These are phyloP conservation scores for Myotis davidii DNA, from an alignment of 2,113 vertebrate species.

Conservation along the genomic window DNA sequence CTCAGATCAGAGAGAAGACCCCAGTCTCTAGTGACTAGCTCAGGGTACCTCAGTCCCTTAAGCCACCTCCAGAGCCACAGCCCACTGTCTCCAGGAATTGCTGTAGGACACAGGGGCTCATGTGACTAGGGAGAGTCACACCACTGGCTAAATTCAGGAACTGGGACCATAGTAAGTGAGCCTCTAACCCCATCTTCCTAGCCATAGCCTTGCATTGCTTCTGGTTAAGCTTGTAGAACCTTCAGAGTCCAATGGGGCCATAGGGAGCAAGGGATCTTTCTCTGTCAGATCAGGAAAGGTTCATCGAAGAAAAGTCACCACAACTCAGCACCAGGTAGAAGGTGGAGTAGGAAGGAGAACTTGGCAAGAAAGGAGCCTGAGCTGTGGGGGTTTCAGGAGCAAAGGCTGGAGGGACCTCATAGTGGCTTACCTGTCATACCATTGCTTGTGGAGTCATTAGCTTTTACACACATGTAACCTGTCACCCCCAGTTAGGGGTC, in stretches of 20 bases:
- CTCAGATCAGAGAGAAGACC: background rate
- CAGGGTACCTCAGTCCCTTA: background rate
- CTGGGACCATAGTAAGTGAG: rapidly evolving
- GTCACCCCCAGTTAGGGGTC: background rate
- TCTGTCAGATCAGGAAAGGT: background rate
- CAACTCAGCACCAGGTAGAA: background rate
- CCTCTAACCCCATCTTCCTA: background rate
- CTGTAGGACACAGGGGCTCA: background rate
- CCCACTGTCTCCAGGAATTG: background rate
- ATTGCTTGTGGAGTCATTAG: background rate
- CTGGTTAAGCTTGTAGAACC: background rate
- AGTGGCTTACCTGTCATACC: background rate
- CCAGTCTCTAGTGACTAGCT: background rate
- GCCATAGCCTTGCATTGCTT: too few species aligned
- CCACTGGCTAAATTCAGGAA: background rate
- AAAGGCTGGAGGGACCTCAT: background rate
- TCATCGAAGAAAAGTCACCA: background rate
- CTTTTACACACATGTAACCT: background rate
- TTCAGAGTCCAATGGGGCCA: background rate
- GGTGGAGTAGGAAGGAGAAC: background rate
- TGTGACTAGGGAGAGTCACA: background rate
- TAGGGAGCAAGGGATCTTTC: background rate
- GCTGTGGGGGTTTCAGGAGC: background rate
- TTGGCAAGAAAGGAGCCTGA: background rate
- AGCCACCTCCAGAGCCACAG: background rate